Evolutionary conservation across 2,888 invertebrate genomes (phyloP), one percentile per base, ranked within the genome.

Genomic region (Dexiosoma caninum): DNA sequence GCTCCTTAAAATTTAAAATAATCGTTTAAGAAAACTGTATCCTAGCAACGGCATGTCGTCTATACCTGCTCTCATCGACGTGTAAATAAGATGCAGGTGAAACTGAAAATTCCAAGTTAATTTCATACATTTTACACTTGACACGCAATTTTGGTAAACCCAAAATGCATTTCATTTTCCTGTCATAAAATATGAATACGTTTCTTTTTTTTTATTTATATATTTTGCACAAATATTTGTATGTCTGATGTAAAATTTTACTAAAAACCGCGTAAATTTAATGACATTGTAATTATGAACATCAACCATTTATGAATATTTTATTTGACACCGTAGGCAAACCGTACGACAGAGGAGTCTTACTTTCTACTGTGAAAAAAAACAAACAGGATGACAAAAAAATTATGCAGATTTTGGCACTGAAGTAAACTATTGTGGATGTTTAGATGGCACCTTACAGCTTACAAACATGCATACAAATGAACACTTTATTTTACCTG

Each of bases 201-300:
- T 6, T 3, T 67, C 9, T 19, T n/a, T 32, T 10, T 21, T 23
- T 23, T 2, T 49, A 12, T 46, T 40, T 14, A 19, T n/a, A 7
- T 44, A 27, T 19, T 14, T 30, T 21, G 9, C 32, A 16, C 12
- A 19, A 12, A 0, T 40, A 19, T 19, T 40, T 40, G n/a, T 40
- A 51, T 40, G 44, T 46, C 12, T 32, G 27, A 40, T 67, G 44
- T 46, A 49, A 44, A 46, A 27, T 51, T 49, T 66, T 66, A 53
- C 44, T 60, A 60, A 67, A 80, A 71, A 81, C 77, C 81, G 60
- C 81, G 55, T 70, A 74, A 81, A 81, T 72, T 77, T 81, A 81
- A 81, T 81, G 81, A 77, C 81, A 81, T 77, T 77, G 72, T 81
- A 81, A 81, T 81, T 81, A 77, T 81, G 81, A 81, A 51, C 81